Evolutionary conservation across 2,797 vertebrate species (phyloP).

Genomic region (Galago senegalensis): DNA sequence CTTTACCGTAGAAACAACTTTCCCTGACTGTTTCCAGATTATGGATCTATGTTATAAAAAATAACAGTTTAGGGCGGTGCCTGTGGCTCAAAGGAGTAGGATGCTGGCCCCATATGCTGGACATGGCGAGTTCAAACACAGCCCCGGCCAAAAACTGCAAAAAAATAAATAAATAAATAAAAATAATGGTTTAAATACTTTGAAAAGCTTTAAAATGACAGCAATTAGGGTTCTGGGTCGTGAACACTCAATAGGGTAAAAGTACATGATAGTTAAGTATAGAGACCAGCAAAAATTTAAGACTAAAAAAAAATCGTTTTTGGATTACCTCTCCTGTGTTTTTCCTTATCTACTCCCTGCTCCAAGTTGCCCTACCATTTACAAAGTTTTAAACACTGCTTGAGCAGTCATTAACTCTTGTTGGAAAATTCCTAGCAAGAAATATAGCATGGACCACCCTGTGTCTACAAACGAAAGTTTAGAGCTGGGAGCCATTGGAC

Average conservation of each 20-base stretch:
- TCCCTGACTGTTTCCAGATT: neutral
- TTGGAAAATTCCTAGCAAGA: neutral
- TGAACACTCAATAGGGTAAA: neutral
- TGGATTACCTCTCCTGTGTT: neutral
- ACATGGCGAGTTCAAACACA: too few relatives aligned
- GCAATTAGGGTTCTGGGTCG: neutral
- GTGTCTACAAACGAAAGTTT: neutral
- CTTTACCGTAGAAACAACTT: neutral
- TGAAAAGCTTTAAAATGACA: neutral
- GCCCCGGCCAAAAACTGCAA: too few relatives aligned
- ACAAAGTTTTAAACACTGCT: conserved; percentile 37
- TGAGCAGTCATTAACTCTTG: conserved; percentile 36
- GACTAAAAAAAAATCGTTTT: too few relatives aligned
- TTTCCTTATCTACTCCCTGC: neutral
- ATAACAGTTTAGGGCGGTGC: neutral
- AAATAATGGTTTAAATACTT: neutral
- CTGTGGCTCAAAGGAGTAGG: too few relatives aligned
- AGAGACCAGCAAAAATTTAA: neutral
- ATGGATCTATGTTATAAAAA: neutral
- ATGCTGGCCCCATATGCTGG: too few relatives aligned
- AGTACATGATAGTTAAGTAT: neutral
- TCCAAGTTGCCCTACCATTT: neutral
- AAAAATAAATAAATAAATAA: too few relatives aligned
- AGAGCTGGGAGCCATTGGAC: neutral
- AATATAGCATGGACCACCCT: neutral